Base-by-base conservation (phyloP, 2,888 invertebrate genomes). In the Drosophila borborema region DNA sequence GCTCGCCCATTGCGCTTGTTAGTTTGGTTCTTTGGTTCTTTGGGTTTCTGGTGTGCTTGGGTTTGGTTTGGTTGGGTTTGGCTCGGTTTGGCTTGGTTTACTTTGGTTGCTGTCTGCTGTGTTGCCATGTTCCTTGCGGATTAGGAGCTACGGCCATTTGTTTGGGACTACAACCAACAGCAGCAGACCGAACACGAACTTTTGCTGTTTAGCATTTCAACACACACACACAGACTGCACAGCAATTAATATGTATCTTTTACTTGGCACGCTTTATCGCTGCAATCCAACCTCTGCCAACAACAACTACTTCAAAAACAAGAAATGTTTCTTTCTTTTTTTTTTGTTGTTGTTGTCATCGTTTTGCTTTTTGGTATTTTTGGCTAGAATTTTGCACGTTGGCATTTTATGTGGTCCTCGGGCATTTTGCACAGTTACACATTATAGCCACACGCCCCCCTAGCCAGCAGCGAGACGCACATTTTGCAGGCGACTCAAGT, bases 231-330 rank as follows among this genome's bases (percentile, higher is more conserved):
- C 67, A 72, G 54, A 55, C 60, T 73, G 56, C 20, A 74, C 69
- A 82, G 81, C 87, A 86, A 86, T 86, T 86, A 86, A 86, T 86
- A 86, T 89, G 85, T 86, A 86, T 89, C 87, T 89, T 71, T 82
- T 82, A 77, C 80, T 85, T 80, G 81, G 88, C 88, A 86, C 75
- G 78, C 88, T 86, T 83, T 81, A 83, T 85, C 87, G 67, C 71
- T 60, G 66, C 20, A 34, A 16, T 43, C 40, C 48, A 31, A 14
- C 51, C 51, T n/a, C 48, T 43, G 2, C 10, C 49, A 49, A 48
- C 49, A 55, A 18, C 65, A 46, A 56, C 18, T 60, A 54, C 49
- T 58, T 59, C 41, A 23, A 65, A 61, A 66, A 48, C 55, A 63
- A 41, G 55, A 67, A 66, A 71, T 66, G 71, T 68, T 60, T 56